Base-by-base conservation (phyloP, 2,888 invertebrate genomes). In the Thera britannica region DNA sequence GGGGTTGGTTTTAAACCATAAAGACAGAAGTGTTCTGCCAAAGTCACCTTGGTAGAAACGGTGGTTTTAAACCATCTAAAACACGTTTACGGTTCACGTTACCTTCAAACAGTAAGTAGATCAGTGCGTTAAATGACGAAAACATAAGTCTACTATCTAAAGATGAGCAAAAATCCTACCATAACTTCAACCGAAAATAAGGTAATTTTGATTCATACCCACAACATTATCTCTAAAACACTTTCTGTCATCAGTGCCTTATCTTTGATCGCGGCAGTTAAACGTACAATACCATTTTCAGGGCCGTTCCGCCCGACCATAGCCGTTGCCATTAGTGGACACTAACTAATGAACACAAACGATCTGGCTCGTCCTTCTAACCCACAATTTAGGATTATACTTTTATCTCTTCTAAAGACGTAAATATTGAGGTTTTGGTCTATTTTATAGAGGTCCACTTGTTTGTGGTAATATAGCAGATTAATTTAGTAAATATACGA, bases 281-380 rank as follows among this genome's bases (percentile, higher is more conserved):
- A 87, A 83, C 80, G 77, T 77, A 77, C 82, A 79, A 81, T 77
- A 80, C 85, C 87, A 85, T 88, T 89, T 82, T 81, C 78, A 79
- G 74, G 74, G 78, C 83, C 81, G 82, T 88, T 86, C 76, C 80
- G 80, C 77, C 80, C 81, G 85, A 80, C 84, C 84, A 84, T 85
- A 82, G 82, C 82, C 82, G 80, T 88, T 84, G 79, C 82, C 89
- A 88, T 90, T 90, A 90, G 85, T 82, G 87, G 84, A 86, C 84
- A 85, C 85, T 85, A 88, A 84, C 86, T 90, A 90, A 90, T 88
- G 91, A 88, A 88, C 89, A 85, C 87, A 88, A 90, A 90, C 85
- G 87, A 83, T 82, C 81, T 73, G 79, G 83, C 70, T 74, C 71
- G 69, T 73, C 72, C 71, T 67, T 34, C 72, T 70, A 67, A 66